Evolutionary conservation across 1,140 invertebrate genomes (phyloP), one percentile per base, ranked within the genome.

Genomic region (Scaptomyza graminum): DNA sequence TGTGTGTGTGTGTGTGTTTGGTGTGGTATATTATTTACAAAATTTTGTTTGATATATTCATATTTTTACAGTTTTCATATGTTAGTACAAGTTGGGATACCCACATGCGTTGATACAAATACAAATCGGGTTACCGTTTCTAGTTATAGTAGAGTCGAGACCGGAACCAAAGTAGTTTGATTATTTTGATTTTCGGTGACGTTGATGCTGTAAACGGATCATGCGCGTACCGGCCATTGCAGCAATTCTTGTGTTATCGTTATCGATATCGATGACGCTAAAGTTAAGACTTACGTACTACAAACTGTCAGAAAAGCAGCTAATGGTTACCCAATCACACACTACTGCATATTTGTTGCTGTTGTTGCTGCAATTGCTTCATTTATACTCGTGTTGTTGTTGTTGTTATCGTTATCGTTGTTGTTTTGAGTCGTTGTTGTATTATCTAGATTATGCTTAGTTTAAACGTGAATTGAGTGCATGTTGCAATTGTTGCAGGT

Each of bases 1-100:
- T 70, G 52, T 66, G 39, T 65, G 43, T 57, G n/a, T 77, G 12
- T 64, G 25, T 67, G 8, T 51, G 31, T 65, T 43, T 49, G 18
- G 39, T 74, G 56, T 60, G 44, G 15, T 2, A 44, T 62, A 59
- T 87, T 85, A 85, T 78, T 75, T 78, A 85, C 81, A 82, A 50
- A 62, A 65, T 31, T 70, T 83, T 80, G 37, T 52, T 61, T 15
- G 55, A 15, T 13, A 15, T 13, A 31, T 59, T 51, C 37, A 51
- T 57, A 57, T 13, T 37, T 49, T 39, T 56, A 51, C 50, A 63
- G 41, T 31, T 59, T 34, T 56, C n/a, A 22, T 28, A 13, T 22
- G 61, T 67, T 76, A 67, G 69, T 56, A 69, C 43, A 69, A 12
- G 0, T 73, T 47, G 25, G 18, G 16, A 37, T 62, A 67, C 59